phyloP scores from a whole-genome alignment of 2,797 vertebrate species.

The Florisuga fusca region DNA sequence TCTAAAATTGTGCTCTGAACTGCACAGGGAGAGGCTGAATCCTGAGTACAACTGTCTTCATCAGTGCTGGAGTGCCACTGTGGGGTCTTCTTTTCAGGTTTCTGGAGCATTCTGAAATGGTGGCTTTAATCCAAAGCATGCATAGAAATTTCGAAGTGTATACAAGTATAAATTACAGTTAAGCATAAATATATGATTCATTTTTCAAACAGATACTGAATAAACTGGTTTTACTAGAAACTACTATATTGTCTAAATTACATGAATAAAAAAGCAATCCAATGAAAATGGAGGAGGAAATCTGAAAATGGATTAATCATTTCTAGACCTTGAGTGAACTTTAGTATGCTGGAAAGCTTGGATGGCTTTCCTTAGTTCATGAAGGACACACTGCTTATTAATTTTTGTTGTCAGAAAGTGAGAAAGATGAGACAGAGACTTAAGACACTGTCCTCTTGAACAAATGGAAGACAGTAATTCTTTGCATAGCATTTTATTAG shows the following conservation, averaged over 20 bases:
- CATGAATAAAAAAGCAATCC: background rate
- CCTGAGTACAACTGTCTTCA: fast-evolving
- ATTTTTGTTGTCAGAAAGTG: background rate
- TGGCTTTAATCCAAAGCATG: background rate
- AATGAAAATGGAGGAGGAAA: background rate
- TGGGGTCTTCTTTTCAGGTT: background rate
- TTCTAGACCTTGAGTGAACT: background rate
- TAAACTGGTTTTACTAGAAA: background rate
- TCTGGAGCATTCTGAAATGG: background rate
- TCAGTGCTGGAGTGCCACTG: background rate
- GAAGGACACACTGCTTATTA: background rate
- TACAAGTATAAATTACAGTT: background rate
- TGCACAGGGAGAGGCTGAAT: background rate
- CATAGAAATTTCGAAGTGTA: background rate
- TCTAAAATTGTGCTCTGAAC: background rate
- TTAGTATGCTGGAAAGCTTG: background rate
- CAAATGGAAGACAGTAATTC: background rate
- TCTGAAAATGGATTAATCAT: background rate
- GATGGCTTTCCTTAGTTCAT: background rate
- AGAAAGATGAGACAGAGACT: background rate
- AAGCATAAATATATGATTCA: background rate
- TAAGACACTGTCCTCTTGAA: background rate
- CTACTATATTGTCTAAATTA: background rate
- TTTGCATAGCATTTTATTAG: background rate
- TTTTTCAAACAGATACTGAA: background rate